Evolutionary conservation across 2,113 vertebrate species (phyloP), one percentile per base, ranked within the genome.

Genomic region (Albula glossodonta): DNA sequence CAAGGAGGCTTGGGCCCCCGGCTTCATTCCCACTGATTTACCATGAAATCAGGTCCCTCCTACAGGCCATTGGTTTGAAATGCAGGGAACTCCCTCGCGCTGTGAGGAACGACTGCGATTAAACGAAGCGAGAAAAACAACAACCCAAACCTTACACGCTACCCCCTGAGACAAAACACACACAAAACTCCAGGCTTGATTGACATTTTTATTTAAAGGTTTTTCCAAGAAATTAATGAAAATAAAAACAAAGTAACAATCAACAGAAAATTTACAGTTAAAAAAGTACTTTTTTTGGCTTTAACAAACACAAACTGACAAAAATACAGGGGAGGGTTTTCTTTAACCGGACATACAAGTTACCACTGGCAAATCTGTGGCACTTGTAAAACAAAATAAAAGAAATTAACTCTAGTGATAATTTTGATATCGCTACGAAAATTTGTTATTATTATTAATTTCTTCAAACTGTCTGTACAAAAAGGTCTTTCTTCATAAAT

Each of bases 401-500:
- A 97, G 91, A 97, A 97, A 97, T 96, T 96, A 96, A 97, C 96
- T 98, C 97, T 97, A 74, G 22, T 96, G 95, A 96, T 96, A 95
- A 96, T 97, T 74, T 97, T 97, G 96, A 97, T 97, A 98, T 96
- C 96, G 97, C 96, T 98, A 97, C 97, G 96, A 98, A 98, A 98
- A 97, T 97, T 95, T 97, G 96, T 96, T 31, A 94, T 96, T 97
- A 96, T 96, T 31, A 83, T 87, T 86, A 87, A 60, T 85, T 83
- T 94, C 89, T 92, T 95, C 91, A 93, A 95, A 93, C 96, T 96
- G 95, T 97, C 97, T 99, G 97, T 99, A 99, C 97, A 99, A 99
- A 41, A 99, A 98, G 96, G 94, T 97, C 95, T 97, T 96, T 97
- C 96, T 98, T 99, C 97, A 99, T 99, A 99, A 99, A 99, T 99